Evolutionary conservation across 2,888 invertebrate species (phyloP), one percentile per base, ranked within the genome.

Genomic region (Endotricha flammealis): DNA sequence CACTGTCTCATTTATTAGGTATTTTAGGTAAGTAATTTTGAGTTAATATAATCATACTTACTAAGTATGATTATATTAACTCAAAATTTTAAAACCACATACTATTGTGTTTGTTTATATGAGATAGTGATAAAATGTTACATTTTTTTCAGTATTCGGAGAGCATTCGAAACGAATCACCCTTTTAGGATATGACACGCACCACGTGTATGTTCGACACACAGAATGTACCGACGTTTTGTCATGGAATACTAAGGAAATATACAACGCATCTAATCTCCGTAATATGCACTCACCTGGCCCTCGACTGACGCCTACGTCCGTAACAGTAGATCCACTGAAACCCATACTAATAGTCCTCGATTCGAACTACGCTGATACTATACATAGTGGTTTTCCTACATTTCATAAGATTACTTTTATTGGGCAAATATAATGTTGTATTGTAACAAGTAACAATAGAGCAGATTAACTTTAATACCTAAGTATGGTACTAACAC

Each of bases 291-390:
- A 90, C 47, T 85, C 83, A 12, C 82, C 88, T 1, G 79, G 79
- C 1, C 76, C 78, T 0, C 78, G 85, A 38, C 65, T 87, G 17
- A 61, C 88, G 14, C 81, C 90, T 2, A 90, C 90, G 0, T 87
- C 90, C 3, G 90, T 88, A 0, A 63, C 88, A 8, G 75, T 88
- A 0, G 90, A 90, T 43, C 77, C 80, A 39, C 72, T 80, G 37
- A 80, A 87, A 42, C 79, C 78, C 36, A 60, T 79, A 12, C 82
- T 91, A 53, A 65, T 91, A 16, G 78, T 90, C 9, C 67, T 91
- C 2, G 90, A 91, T 53, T 89, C 90, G 6, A 90, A 91, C 53
- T 91, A 90, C 62, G 87, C 81, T 0, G 90, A 91, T 53, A 90
- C 83, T 39, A 76, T 90, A 35, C 75, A 83, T 29, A 79, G 78